phyloP scores from a whole-genome alignment of 2,888 invertebrate genomes.

The Yponomeuta cagnagella region DNA sequence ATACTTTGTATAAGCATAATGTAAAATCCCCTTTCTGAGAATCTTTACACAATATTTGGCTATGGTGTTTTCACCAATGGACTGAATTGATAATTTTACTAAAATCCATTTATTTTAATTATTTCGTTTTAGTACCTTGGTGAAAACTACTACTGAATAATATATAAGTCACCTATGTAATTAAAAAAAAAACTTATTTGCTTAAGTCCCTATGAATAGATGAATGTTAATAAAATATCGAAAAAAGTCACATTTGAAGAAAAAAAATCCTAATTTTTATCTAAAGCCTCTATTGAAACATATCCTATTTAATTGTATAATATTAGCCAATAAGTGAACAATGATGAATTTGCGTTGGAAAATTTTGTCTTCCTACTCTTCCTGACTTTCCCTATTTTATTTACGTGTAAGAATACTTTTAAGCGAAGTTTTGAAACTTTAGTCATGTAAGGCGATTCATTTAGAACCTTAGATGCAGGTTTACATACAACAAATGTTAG shows the following conservation, averaged over 20 bases:
- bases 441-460: neutral
- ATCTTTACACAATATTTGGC: neutral
- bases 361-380: conserved; percentile 11
- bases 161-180: too few relatives aligned
- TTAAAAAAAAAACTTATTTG: too few relatives aligned
- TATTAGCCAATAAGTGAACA: neutral
- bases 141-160: too few relatives aligned
- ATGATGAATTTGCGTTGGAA: neutral
- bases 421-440: neutral
- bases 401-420: conserved; percentile 4
- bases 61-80: neutral
- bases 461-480: neutral
- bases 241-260: neutral
- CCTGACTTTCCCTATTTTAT: conserved; percentile 5
- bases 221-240: too few relatives aligned
- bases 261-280: neutral
- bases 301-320: neutral
- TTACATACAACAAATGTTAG: neutral
- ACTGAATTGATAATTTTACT: too few relatives aligned
- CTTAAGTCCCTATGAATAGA: too few relatives aligned
- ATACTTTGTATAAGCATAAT: too few relatives aligned
- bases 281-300: neutral
- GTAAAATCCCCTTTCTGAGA: conserved; percentile 7
- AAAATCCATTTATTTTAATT: too few relatives aligned
- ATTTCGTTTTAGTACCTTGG: too few relatives aligned